Conservation (phyloP, 2,888 invertebrate genomes). For the Hetaerina titia region DNA sequence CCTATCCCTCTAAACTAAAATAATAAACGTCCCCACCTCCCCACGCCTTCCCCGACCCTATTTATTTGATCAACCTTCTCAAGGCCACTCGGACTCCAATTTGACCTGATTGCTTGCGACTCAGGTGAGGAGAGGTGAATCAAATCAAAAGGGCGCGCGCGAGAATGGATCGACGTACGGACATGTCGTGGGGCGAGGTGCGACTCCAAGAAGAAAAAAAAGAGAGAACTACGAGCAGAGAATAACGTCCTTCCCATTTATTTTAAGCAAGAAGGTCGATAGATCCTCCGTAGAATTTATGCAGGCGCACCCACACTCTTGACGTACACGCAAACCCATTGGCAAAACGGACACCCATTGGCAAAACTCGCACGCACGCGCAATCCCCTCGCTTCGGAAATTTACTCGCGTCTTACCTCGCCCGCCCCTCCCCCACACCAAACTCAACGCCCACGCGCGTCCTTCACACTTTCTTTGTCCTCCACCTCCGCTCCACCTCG, state of each 20-base stretch:
- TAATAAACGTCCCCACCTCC: background rate
- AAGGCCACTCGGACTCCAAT: background rate
- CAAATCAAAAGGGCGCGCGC: background rate
- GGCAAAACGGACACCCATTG: background rate
- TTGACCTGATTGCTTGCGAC: background rate
- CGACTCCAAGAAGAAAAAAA: no score
- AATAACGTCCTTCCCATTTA: no score
- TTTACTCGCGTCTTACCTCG: background rate
- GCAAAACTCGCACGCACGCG: background rate
- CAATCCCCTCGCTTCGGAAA: no score
- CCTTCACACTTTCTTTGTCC: slow-evolving; percentile 7
- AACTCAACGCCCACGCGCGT: background rate
- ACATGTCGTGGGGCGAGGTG: no score
- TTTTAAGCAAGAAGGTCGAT: background rate
- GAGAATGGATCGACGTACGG: no score
- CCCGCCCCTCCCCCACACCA: background rate
- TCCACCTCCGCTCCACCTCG: background rate
- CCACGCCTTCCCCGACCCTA: background rate
- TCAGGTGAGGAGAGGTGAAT: background rate
- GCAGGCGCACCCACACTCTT: background rate
- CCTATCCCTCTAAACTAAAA: background rate
- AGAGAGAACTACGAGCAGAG: no score
- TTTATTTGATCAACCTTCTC: no score
- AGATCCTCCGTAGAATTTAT: background rate
- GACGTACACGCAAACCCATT: background rate